Conservation (phyloP, 2,888 invertebrate species). For the Liposcelis brunnea region DNA sequence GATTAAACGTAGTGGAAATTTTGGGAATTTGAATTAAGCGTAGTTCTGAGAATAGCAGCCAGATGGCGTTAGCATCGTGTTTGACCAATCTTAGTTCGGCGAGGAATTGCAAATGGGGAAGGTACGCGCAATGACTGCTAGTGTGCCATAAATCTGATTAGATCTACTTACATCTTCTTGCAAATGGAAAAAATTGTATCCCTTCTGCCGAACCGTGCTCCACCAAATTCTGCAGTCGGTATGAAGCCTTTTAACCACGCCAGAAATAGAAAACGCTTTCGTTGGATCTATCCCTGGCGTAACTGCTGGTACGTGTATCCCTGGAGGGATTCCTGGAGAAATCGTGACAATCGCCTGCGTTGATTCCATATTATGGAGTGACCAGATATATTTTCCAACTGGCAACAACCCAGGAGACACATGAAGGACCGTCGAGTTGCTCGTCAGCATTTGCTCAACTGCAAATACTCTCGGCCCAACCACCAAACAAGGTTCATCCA, state of each 20-base stretch:
- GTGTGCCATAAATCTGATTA: not conserved
- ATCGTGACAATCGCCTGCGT: not conserved
- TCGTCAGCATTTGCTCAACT: not conserved
- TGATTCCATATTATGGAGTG: not conserved
- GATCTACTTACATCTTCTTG: constrained; percentile 5
- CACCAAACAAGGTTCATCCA: not conserved
- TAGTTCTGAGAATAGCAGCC: too few species aligned
- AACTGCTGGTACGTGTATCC: not conserved
- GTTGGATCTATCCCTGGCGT: not conserved
- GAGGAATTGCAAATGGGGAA: too few species aligned
- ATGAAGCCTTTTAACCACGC: not conserved
- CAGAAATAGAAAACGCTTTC: not conserved
- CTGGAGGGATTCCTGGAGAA: not conserved
- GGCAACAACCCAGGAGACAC: not conserved
- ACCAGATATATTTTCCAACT: constrained; percentile 5
- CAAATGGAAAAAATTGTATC: constrained; percentile 3
- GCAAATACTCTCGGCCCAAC: not conserved
- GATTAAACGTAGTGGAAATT: too few species aligned
- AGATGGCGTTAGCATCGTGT: not conserved
- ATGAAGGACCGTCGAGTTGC: not conserved
- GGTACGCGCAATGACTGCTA: too few species aligned
- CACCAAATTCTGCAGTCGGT: constrained; percentile 1
- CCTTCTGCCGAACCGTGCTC: not conserved
- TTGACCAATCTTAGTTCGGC: not conserved
- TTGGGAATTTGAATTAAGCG: too few species aligned